A percentile compares a stretch with the other conserved stretches of the same genome.
phyloP scores from a whole-genome alignment of 2,888 invertebrate genomes.

The Heliconius charithonia region DNA sequence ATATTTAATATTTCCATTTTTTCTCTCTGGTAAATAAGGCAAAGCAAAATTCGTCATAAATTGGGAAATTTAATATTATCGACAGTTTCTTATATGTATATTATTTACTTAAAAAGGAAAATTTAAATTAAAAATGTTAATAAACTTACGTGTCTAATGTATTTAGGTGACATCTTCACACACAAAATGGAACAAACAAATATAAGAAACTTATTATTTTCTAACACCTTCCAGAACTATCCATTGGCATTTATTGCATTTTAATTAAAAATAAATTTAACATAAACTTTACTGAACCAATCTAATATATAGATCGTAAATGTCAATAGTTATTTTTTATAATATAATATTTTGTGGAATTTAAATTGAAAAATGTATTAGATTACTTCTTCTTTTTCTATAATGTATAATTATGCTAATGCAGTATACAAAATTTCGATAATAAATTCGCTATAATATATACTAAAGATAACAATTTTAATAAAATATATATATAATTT shows the following conservation, averaged over 20 bases:
- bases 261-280: neutral
- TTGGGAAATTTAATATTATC: no score
- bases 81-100: no score
- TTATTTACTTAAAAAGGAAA: neutral
- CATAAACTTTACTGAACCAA: neutral
- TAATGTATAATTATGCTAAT: neutral
- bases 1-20: neutral
- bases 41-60: neutral
- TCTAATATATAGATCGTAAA: neutral
- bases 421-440: neutral
- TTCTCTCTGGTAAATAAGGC: neutral
- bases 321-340: neutral
- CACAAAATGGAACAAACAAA: neutral
- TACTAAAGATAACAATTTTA: neutral
- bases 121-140: neutral
- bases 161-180: conserved; percentile 19
- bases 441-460: neutral
- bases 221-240: neutral
- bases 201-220: neutral
- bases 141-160: conserved; percentile 25
- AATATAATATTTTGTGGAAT: neutral
- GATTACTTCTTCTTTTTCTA: no score
- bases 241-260: neutral
- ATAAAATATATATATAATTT: neutral
- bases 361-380: neutral